Base-by-base conservation (phyloP, 53 echinoderm and acorn worm genomes). In the Temnopleurus reevesii region DNA sequence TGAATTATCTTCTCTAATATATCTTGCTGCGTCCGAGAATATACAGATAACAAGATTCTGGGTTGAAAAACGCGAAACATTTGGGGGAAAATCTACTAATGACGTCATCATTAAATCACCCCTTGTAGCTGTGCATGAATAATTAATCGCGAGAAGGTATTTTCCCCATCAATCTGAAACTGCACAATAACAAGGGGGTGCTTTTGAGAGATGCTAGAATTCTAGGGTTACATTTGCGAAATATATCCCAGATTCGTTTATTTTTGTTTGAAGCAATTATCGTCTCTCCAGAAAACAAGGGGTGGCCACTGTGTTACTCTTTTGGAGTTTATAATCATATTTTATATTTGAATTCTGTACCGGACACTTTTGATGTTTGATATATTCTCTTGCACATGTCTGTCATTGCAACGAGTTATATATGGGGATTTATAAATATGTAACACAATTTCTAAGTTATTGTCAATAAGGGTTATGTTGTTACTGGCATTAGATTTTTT, bases 91-190 rank as follows among this genome's bases (percentile, higher is more conserved):
- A 8, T 17, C 15, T 59, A 17, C 18, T 47, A 13, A 53, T 81
- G 81, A 81, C 54, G 81, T 81, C 81, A 81, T 53, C 7, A 3
- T 81, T 18, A 15, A 46, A 53, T 81, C 81, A 81, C 24, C 25
- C 53, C 23, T 28, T 49, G 23, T 81, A 5, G 15, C 53, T 10
- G 9, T 15, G 53, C 25, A 77, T 77, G 77, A 41, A 77, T 77
- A 44, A 43, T 66, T 77, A 77, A 44, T 53, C 18, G 17, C 1
- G 53, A 53, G 2, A 29, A 31, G 81, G 81, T 81, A 81, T 10
- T 46, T 81, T 53, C 53, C 81, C 81, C 31, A 24, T 33, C 4
- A 21, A 63, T 63, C 34, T 17, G 63, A 34, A 31, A 34, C 0
- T 31, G 17, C 15, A 29, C 49, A 49, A 0, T 12, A 49, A 49